phyloP scores from a whole-genome alignment of 2,888 invertebrate species.

The Proisotoma minuta region DNA sequence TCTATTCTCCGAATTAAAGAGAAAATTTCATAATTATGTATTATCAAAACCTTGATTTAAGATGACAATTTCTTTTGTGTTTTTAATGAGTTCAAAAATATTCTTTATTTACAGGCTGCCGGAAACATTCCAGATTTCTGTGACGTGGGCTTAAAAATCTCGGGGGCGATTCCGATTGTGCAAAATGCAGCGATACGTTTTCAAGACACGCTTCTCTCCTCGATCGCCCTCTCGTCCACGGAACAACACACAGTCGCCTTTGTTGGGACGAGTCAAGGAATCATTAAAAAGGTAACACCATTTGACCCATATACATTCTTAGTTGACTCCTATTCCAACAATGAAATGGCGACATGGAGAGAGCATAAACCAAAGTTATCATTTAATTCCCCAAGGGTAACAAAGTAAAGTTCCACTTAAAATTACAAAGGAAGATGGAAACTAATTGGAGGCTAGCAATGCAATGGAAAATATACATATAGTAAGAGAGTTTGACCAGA shows the following conservation, averaged over 20 bases:
- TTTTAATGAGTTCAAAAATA: slow-evolving; percentile 15
- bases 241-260: slow-evolving; percentile 91
- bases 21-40: no score
- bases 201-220: slow-evolving; percentile 73
- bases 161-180: slow-evolving; percentile 77
- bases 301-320: slow-evolving; percentile 7
- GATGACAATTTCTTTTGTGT: not conserved
- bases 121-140: slow-evolving; percentile 90
- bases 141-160: slow-evolving; percentile 85
- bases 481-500: no score
- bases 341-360: slow-evolving; percentile 11
- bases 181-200: slow-evolving; percentile 71
- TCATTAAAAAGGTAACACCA: slow-evolving; percentile 77
- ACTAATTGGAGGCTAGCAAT: not conserved
- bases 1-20: no score
- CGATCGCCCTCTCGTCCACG: slow-evolving; percentile 79
- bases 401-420: not conserved
- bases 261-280: slow-evolving; percentile 80
- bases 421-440: not conserved
- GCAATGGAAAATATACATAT: no score
- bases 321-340: not conserved
- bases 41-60: not conserved
- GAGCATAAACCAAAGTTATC: not conserved
- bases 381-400: not conserved
- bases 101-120: slow-evolving; percentile 58